A percentile compares a stretch with the other conserved stretches of the same genome.
phyloP scores from a whole-genome alignment of 2,797 vertebrate genomes.

The Lepus oiostolus region DNA sequence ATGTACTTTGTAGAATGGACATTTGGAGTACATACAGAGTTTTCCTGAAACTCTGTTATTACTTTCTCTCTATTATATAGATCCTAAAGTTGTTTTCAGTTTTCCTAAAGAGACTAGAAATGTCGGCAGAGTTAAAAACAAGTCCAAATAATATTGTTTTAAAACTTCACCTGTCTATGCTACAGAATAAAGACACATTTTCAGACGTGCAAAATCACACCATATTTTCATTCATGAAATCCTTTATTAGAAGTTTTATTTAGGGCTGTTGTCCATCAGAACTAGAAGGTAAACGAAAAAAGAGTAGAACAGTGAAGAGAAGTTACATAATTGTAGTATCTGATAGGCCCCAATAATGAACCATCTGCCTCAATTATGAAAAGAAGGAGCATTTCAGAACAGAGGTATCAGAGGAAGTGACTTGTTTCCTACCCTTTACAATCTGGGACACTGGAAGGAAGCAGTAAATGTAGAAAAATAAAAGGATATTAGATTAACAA shows the following conservation, averaged over 20 bases:
- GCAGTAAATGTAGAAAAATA: constrained; percentile 5
- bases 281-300: neutral
- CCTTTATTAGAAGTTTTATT: neutral
- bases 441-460: neutral
- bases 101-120: constrained; percentile 24
- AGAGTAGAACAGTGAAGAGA: neutral
- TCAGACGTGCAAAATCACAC: neutral
- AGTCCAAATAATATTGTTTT: constrained; percentile 8
- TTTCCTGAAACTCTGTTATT: constrained; percentile 41
- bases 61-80: neutral
- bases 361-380: neutral
- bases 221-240: neutral
- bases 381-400: neutral
- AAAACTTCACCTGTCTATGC: neutral
- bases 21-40: neutral
- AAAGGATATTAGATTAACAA: constrained; percentile 13
- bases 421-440: constrained; percentile 54
- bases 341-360: neutral
- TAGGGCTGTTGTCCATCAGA: neutral
- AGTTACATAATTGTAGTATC: neutral
- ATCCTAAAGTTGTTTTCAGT: neutral
- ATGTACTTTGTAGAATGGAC: neutral
- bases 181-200: neutral
- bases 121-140: neutral
- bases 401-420: neutral